Evolutionary conservation across 2,797 vertebrate species (phyloP).

Genomic region (Hippopotamyrus pictus): DNA sequence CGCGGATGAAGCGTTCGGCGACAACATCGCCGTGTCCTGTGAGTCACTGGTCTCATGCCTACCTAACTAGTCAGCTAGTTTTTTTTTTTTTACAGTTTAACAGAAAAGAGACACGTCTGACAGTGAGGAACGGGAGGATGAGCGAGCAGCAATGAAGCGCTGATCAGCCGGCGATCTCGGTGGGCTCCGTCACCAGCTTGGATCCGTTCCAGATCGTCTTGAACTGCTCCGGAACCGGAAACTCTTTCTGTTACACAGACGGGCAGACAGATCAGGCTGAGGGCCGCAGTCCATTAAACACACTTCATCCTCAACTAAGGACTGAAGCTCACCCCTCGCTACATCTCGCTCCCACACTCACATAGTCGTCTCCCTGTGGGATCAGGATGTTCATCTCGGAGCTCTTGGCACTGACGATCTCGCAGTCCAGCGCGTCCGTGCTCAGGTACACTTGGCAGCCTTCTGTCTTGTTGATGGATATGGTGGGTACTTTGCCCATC

Average conservation of each 20-base stretch:
- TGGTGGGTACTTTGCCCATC: constrained; percentile 87
- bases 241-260: constrained; percentile 77
- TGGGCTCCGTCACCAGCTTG: constrained; percentile 88
- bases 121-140: constrained; percentile 10
- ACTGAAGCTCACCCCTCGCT: neutral
- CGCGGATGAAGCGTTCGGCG: constrained; percentile 6
- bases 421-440: constrained; percentile 78
- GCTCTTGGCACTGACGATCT: constrained; percentile 93
- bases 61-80: constrained; percentile 9
- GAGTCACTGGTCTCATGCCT: neutral
- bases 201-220: constrained; percentile 92
- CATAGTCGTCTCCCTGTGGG: constrained; percentile 82
- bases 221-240: constrained; percentile 95
- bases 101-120: neutral
- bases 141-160: neutral
- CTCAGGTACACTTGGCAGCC: constrained; percentile 95
- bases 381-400: constrained; percentile 96
- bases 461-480: constrained; percentile 97
- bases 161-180: constrained; percentile 84
- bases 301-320: neutral
- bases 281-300: neutral
- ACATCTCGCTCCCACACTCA: constrained; percentile 55
- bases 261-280: neutral
- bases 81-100: neutral
- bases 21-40: neutral